A percentile compares a stretch with the other conserved stretches of the same genome.
These are phyloP conservation scores for Neoascia interrupta DNA, from an alignment of 2,888 invertebrate species.

Conservation along the genomic window DNA sequence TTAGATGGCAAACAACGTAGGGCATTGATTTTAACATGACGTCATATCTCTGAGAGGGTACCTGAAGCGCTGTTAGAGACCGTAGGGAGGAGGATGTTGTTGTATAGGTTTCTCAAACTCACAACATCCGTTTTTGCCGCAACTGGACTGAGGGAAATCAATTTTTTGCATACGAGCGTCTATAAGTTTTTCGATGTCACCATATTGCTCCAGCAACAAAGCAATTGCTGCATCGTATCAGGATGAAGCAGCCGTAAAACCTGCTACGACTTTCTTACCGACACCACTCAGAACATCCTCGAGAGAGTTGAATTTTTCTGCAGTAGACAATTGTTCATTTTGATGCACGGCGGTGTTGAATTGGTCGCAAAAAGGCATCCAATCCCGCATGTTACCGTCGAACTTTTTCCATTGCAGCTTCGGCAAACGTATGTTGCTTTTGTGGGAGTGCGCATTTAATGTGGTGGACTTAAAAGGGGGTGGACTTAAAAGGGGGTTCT, in stretches of 20 bases:
- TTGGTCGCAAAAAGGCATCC: constrained; percentile 1
- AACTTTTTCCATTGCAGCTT: background rate
- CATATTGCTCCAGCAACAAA: background rate
- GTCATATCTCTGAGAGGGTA: background rate
- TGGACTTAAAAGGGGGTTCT: background rate
- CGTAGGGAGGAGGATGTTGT: background rate
- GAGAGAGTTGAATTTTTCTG: too few species aligned
- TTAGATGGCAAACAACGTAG: constrained; percentile 4
- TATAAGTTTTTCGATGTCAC: background rate
- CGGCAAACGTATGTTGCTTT: background rate
- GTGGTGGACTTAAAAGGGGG: background rate
- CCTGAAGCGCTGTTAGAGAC: constrained; percentile 2
- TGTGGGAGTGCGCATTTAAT: background rate
- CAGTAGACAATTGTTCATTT: background rate
- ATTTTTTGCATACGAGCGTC: constrained; percentile 3
- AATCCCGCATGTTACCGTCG: background rate
- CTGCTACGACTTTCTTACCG: background rate
- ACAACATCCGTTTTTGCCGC: background rate
- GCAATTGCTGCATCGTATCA: background rate
- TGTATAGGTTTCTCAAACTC: constrained; percentile 6
- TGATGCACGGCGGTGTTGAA: background rate
- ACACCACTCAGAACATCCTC: background rate
- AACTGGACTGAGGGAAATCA: constrained; percentile 1
- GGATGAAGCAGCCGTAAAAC: background rate
- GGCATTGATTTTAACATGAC: constrained; percentile 14